phyloP scores from a whole-genome alignment of 2,797 vertebrate species.

The Paedocypris micromegethes region DNA sequence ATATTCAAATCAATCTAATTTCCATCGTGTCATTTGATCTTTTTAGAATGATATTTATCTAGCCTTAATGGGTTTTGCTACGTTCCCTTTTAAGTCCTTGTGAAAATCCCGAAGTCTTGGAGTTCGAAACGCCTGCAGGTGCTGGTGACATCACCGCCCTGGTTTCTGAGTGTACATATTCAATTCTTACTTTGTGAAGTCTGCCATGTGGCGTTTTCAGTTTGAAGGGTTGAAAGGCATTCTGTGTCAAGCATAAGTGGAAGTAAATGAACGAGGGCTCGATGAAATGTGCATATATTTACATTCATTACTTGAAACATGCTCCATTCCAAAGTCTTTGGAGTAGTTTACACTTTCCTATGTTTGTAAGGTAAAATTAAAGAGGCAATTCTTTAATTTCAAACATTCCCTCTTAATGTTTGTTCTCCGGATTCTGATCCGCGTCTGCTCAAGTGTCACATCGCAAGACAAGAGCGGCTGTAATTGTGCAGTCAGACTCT shows the following conservation, averaged over 20 bases:
- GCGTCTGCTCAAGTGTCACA: no score
- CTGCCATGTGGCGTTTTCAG: slow-evolving; percentile 30
- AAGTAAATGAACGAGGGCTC: slow-evolving; percentile 16
- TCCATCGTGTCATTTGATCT: no score
- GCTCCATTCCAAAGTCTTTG: slow-evolving; percentile 1
- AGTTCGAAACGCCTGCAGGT: slow-evolving; percentile 27
- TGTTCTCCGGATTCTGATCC: no score
- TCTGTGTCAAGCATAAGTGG: slow-evolving; percentile 14
- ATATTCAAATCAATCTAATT: not conserved
- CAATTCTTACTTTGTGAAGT: slow-evolving; percentile 30
- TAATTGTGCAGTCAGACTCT: not conserved
- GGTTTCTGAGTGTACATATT: slow-evolving; percentile 32
- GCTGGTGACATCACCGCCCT: slow-evolving; percentile 26
- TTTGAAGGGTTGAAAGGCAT: slow-evolving; percentile 31
- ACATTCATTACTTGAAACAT: slow-evolving; percentile 8
- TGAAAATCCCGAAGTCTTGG: slow-evolving; percentile 4
- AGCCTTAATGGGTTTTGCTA: not conserved
- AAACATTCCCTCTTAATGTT: no score
- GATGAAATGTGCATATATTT: slow-evolving; percentile 25
- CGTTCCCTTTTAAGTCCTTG: not conserved
- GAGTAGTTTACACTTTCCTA: no score
- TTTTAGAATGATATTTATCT: no score
- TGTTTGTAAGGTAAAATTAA: no score
- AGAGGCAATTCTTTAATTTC: no score
- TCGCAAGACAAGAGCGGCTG: no score